Evolutionary conservation across 1,140 invertebrate genomes (phyloP), one percentile per base, ranked within the genome.

Genomic region (Eufriesea mexicana): DNA sequence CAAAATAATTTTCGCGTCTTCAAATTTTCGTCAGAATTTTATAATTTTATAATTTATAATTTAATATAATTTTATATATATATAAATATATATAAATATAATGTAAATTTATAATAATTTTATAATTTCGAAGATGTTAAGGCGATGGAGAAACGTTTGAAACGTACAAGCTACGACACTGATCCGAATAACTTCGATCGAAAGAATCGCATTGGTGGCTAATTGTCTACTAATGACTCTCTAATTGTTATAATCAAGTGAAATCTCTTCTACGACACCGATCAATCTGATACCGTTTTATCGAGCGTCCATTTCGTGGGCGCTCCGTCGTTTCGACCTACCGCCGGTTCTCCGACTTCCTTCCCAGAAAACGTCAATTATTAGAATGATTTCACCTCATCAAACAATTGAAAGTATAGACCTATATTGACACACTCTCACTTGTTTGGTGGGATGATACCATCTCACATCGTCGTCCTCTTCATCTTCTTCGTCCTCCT

Each of bases 351-450:
- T 86, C 79, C 72, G 85, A 77, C 74, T 35, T 82, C 84, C 86
- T 18, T 85, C 54, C 76, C 8, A 82, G 86, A 78, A 54, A 84
- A 72, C 51, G 83, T 57, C 57, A 47, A 54, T 47, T 70, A 77
- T 91, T 90, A 89, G 89, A 91, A 93, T 94, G 93, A 94, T 94
- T 94, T 94, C 93, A 93, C 93, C 93, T 94, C 94, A 94, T 94
- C 94, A 94, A 94, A 94, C 94, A 94, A 94, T 94, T 94, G 94
- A 94, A 94, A 94, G 94, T 94, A 94, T 94, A 94, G 90, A 94
- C 91, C 91, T 93, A 92, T 91, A 92, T 92, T 93, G 90, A 94
- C 94, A 94, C 94, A 94, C 94, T 94, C 94, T 94, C 94, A 94
- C 92, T 94, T 94, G 94, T 94, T 94, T 94, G 93, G 94, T 94